Percentiles rank a stretch among this genome's conserved stretches.
Evolutionary conservation across 2,797 vertebrate genomes (phyloP).

Genomic region (Vultur gryphus): DNA sequence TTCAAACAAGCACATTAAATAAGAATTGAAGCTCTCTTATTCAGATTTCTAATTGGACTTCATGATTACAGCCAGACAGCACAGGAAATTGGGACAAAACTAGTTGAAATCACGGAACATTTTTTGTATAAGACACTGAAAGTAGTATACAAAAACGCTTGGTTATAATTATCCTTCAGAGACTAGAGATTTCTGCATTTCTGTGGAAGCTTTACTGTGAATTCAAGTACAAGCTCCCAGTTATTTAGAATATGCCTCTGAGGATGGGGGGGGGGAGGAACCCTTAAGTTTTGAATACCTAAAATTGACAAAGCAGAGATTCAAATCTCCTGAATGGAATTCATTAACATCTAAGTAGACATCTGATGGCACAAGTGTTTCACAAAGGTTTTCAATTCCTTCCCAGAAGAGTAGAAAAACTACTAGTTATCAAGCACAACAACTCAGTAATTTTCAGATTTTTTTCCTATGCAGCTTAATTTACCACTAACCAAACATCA

Average conservation of each 20-base stretch:
- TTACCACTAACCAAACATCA: background rate
- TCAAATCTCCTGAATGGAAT: background rate
- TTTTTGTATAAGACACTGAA: background rate
- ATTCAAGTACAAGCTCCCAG: background rate
- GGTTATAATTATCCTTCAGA: background rate
- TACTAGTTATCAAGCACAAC: background rate
- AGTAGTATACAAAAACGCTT: background rate
- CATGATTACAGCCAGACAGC: background rate
- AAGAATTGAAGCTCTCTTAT: background rate
- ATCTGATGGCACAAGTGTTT: background rate
- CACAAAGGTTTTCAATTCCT: background rate
- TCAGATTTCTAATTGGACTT: background rate
- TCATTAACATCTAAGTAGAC: background rate
- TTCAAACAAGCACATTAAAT: background rate
- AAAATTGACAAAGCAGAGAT: background rate
- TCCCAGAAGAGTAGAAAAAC: background rate
- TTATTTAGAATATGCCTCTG: background rate
- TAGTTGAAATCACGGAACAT: background rate
- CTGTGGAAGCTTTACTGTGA: background rate
- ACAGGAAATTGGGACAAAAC: background rate
- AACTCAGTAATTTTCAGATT: background rate
- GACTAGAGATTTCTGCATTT: background rate
- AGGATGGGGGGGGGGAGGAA: background rate
- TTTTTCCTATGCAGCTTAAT: background rate
- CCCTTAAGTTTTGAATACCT: background rate